Evolutionary conservation across 2,888 invertebrate genomes (phyloP).

Genomic region (Catocala nupta): DNA sequence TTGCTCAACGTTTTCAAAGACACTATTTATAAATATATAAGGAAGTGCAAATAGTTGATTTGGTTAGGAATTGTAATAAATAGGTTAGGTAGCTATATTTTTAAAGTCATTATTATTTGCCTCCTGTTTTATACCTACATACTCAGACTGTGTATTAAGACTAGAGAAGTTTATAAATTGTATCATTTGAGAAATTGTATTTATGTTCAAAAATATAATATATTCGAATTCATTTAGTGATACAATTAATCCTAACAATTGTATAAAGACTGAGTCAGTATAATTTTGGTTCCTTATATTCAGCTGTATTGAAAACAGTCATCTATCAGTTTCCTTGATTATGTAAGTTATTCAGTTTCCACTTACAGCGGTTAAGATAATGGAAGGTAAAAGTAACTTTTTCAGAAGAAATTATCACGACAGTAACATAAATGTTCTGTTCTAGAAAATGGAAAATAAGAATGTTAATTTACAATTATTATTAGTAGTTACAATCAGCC

Average conservation of each 20-base stretch:
- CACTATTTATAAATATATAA: conserved; percentile 55
- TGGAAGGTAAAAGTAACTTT: neutral
- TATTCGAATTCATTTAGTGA: conserved; percentile 30
- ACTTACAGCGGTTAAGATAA: conserved; percentile 12
- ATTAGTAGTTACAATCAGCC: conserved; percentile 54
- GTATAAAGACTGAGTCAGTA: conserved; percentile 53
- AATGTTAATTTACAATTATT: conserved; percentile 47
- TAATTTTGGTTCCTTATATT: conserved; percentile 35
- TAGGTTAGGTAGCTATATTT: conserved; percentile 54
- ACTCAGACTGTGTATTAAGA: conserved; percentile 46
- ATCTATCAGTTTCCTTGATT: conserved; percentile 35
- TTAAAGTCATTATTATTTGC: conserved; percentile 50
- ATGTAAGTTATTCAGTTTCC: conserved; percentile 30
- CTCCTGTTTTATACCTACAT: conserved; percentile 47
- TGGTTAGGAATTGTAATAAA: conserved; percentile 61
- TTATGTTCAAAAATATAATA: conserved; percentile 22
- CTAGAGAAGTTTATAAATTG: conserved; percentile 32
- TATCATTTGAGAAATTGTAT: conserved; percentile 31
- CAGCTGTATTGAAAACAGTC: conserved; percentile 31
- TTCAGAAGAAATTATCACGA: conserved; percentile 12
- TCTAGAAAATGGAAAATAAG: conserved; percentile 15
- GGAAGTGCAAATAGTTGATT: conserved; percentile 53
- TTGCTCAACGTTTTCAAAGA: conserved; percentile 72
- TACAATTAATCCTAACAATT: conserved; percentile 50
- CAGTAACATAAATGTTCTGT: conserved; percentile 23